Evolutionary conservation across 2,888 invertebrate genomes (phyloP).

Genomic region (Operophtera brumata): DNA sequence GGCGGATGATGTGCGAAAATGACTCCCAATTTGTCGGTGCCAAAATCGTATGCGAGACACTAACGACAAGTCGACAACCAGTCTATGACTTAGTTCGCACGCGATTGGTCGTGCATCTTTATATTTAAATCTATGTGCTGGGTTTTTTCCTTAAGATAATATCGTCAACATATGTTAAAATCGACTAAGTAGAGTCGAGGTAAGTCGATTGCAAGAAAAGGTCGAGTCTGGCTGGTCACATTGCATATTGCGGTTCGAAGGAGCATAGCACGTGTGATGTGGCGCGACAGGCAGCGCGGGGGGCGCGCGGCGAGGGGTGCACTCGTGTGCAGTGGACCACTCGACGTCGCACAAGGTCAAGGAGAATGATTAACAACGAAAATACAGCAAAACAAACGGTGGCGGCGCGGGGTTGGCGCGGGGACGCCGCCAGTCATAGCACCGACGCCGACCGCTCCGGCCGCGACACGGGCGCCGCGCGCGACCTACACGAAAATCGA

Average conservation of each 20-base stretch:
- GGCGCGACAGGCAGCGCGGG: conserved; percentile 65
- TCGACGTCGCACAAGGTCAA: conserved; percentile 80
- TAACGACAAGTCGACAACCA: too few species aligned
- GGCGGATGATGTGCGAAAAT: too few species aligned
- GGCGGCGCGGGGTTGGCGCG: conserved; percentile 65
- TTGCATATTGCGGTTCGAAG: conserved; percentile 38
- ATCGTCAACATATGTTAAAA: conserved; percentile 36
- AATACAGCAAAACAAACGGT: conserved; percentile 80
- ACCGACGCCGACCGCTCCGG: conserved; percentile 73
- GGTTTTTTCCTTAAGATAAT: too few species aligned
- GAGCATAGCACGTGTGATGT: conserved; percentile 68
- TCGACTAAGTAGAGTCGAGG: conserved; percentile 11
- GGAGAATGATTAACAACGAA: conserved; percentile 82
- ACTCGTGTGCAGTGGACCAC: conserved; percentile 80
- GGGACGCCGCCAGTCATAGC: conserved; percentile 71
- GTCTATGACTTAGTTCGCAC: too few species aligned
- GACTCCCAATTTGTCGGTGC: too few species aligned
- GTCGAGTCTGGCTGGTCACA: conserved; percentile 37
- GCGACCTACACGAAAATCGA: conserved; percentile 76
- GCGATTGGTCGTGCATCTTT: too few species aligned
- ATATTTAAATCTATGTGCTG: too few species aligned
- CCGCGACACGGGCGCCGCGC: conserved; percentile 67
- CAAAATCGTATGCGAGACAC: too few species aligned
- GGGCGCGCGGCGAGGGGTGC: conserved; percentile 70
- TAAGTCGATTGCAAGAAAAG: conserved; percentile 38